Evolutionary conservation across 2,888 invertebrate genomes (phyloP), one percentile per base, ranked within the genome.

Genomic region (Pasiphila rectangulata): DNA sequence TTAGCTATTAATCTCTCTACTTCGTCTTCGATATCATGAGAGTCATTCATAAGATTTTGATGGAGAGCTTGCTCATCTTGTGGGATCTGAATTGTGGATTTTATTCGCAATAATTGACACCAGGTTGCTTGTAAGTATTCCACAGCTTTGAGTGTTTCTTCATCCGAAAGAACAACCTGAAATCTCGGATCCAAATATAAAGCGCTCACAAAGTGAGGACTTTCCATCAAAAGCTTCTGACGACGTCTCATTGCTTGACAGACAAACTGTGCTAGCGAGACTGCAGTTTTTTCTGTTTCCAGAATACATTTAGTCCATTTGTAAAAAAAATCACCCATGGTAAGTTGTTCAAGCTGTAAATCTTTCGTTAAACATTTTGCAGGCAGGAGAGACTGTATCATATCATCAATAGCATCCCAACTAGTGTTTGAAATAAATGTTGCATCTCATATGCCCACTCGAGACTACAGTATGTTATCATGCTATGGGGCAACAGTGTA

Each of bases 281-380:
- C 9, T 23, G 1, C 9, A 9, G 9, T 23, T 23, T 23, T 9
- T 23, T 23, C 23, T n/a, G 23, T 23, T 23, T 23, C 23, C 23
- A 23, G 9, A 4, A 9, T 4, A 17, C 17, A 17, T 17, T 4
- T 17, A 4, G 17, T 2, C 3, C 3, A 17, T 17, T 17, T 20
- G 12, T 24, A 24, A 25, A 9, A 42, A 42, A 42, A 42, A 9
- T 35, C 42, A 6, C 42, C 42, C 7, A 42, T 24, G 12, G 34
- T 42, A 4, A 42, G 17, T 34, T 34, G 24, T 13, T 42, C 17
- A 17, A 17, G 4, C 4, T 17, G 17, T 3, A 3, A 3, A 17
- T 17, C 3, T 17, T 17, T 17, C 4, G 17, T 3, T 3, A 17
- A 2, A 17, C 17, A 4, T 17, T 3, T 4, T 17, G 17, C 4